Base-by-base conservation (phyloP, 23 tunicate species). In the Halocynthia roretzi region DNA sequence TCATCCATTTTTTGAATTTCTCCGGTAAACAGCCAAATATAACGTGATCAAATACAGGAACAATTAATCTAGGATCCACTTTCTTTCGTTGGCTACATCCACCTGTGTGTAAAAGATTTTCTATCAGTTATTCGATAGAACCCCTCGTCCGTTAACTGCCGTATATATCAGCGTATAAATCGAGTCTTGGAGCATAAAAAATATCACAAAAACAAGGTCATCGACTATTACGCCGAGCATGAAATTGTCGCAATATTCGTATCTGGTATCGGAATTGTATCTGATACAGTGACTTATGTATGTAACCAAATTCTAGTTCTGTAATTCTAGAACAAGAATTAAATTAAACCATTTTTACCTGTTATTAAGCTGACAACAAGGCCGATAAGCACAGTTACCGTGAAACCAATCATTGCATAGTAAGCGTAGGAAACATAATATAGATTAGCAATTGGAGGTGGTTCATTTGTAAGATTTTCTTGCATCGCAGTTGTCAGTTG, bases 321-420 rank as follows among this genome's bases (percentile, higher is more conserved):
- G 44, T 31, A 31, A 31, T 31, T 31, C 4, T 31, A 4, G 44
- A 31, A 31, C 44, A 31, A 31, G 44, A 31, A 31, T 31, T 31
- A 31, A 31, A n/a, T n/a, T 7, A 10, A 31, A 31, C 44, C 5
- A 0, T 57, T 62, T 81, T 74, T 54, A 88, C 95, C 61, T 21
- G 84, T 68, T 1, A 83, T 50, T 5, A 83, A 62, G 72, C 95
- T 88, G 5, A 83, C 19, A 10, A 88, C 18, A 10, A 83, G 77
- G 7, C 87, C 95, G 5, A 74, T 65, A 14, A 88, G 64, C n/a
- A 88, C n/a, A 44, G 80, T 71, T 44, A 84, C 73, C 6, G 77
- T 87, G 51, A 77, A 83, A 5, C 95, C 95, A 15, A 88, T 66
- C 64, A 83, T 73, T 20, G 88, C 71, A 76, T 88, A 88, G 81